phyloP scores from a whole-genome alignment of 2,113 vertebrate species.

The Donacobius atricapilla region DNA sequence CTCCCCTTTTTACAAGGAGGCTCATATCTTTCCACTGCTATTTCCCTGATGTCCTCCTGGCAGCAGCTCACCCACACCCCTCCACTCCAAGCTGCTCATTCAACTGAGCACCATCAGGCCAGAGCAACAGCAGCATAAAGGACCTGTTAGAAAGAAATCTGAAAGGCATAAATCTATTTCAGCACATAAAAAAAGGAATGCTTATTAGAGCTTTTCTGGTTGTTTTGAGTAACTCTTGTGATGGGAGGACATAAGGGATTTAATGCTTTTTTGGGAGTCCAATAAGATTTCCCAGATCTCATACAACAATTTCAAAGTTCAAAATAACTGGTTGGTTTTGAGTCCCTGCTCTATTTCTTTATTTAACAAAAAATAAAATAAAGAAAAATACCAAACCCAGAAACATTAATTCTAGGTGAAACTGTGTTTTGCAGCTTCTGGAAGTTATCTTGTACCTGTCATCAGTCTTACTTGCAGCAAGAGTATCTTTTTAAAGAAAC shows the following conservation, averaged over 20 bases:
- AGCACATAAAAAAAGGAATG: background rate
- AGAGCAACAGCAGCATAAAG: background rate
- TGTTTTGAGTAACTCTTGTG: background rate
- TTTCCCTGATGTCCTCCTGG: background rate
- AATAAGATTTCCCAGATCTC: background rate
- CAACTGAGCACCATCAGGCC: background rate
- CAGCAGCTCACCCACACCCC: background rate
- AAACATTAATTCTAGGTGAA: background rate
- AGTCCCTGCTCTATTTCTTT: background rate
- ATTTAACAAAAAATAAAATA: background rate
- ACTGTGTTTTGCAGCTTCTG: background rate
- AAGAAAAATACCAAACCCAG: background rate
- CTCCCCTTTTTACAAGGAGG: background rate
- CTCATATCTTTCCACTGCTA: background rate
- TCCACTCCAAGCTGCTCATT: rapidly evolving
- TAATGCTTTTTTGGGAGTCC: background rate
- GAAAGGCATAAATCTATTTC: background rate
- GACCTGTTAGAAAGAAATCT: background rate
- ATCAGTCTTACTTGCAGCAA: background rate
- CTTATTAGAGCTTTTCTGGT: background rate
- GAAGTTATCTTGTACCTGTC: background rate
- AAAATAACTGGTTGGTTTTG: background rate
- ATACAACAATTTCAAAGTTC: background rate
- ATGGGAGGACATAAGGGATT: background rate
- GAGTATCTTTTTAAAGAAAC: background rate